Base-by-base conservation (phyloP, 2,888 invertebrate genomes). In the Nowickia ferox region DNA sequence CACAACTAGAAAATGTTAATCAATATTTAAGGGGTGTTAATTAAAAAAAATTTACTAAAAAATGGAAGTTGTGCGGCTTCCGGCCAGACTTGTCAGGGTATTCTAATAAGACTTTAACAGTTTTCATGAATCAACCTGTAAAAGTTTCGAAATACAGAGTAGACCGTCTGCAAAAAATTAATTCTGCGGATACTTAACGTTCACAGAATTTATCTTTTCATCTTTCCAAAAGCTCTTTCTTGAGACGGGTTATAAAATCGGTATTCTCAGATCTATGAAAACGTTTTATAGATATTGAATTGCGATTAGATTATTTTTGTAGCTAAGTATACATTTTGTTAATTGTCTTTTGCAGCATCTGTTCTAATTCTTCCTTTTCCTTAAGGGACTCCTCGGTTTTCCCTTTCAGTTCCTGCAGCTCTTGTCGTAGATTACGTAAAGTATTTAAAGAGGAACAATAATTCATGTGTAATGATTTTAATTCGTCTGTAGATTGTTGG, bases 141-240 rank as follows among this genome's bases (percentile, higher is more conserved):
- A 30, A 30, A n/a, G n/a, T n/a, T n/a, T n/a, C n/a, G n/a, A n/a
- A n/a, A n/a, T n/a, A n/a, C n/a, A n/a, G n/a, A n/a, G n/a, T n/a
- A n/a, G n/a, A n/a, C n/a, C n/a, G n/a, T n/a, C n/a, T n/a, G n/a
- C n/a, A n/a, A n/a, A n/a, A n/a, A n/a, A n/a, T n/a, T n/a, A n/a
- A n/a, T n/a, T n/a, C n/a, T n/a, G n/a, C n/a, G n/a, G n/a, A n/a
- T n/a, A n/a, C n/a, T n/a, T n/a, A n/a, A n/a, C n/a, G n/a, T n/a
- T n/a, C n/a, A n/a, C n/a, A n/a, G n/a, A n/a, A n/a, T n/a, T n/a
- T n/a, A n/a, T n/a, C n/a, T n/a, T n/a, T n/a, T n/a, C n/a, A n/a
- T n/a, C n/a, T n/a, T n/a, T 93, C 93, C 10, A 89, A 80, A 3
- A 93, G 77, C 59, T 93, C 93, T 63, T 91, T 92, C 44, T 91